These are phyloP conservation scores for Varanus komodoensis DNA, from an alignment of 2,113 vertebrate genomes.

Conservation along the genomic window DNA sequence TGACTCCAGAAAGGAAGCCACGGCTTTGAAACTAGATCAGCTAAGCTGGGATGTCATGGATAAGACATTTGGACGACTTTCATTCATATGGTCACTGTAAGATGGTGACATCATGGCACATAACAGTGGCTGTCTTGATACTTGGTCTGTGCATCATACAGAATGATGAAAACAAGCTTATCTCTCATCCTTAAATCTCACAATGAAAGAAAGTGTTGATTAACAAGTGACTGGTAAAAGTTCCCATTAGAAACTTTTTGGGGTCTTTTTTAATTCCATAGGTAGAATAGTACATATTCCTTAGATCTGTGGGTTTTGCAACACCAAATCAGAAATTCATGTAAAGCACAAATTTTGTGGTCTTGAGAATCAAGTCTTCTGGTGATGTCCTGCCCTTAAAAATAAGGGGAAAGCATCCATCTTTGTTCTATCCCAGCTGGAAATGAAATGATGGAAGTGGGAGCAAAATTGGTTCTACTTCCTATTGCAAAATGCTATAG, in stretches of 20 bases:
- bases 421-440: too few species aligned
- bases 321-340: background rate
- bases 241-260: too few species aligned
- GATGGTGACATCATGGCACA: too few species aligned
- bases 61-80: too few species aligned
- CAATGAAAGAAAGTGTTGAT: background rate
- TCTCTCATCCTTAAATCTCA: background rate
- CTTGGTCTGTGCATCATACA: background rate
- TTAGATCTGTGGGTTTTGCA: background rate
- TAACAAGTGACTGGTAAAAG: background rate
- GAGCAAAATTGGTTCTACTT: too few species aligned
- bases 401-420: too few species aligned
- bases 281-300: background rate
- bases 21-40: too few species aligned
- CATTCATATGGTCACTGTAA: too few species aligned
- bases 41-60: too few species aligned
- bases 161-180: background rate
- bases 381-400: background rate
- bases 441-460: too few species aligned
- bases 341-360: background rate
- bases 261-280: background rate
- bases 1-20: too few species aligned
- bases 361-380: background rate
- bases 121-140: background rate
- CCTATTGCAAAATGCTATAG: too few species aligned